Evolutionary conservation across 2,888 invertebrate species (phyloP), one percentile per base, ranked within the genome.

Genomic region (Nematopogon swammerdamellus): DNA sequence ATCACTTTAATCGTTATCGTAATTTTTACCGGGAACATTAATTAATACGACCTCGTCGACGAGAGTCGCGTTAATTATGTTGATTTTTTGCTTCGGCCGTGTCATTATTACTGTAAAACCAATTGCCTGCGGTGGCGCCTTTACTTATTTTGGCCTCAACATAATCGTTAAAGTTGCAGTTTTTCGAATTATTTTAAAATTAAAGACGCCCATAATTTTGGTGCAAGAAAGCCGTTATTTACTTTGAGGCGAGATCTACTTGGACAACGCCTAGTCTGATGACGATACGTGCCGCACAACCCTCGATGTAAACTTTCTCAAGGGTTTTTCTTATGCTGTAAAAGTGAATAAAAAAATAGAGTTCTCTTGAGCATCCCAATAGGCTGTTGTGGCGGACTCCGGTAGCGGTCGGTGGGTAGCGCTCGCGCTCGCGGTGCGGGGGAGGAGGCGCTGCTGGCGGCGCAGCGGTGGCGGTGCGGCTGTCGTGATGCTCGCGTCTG

Each of bases 31-130:
- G 62, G 63, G 56, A 62, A 66, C 65, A 65, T 72, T 75, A 75
- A 75, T 74, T 72, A 70, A 67, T 63, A 54, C 63, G 68, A 72
- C 72, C 72, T 72, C 70, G 68, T 68, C 65, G 63, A 67, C 63
- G 59, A 60, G 60, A 58, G 58, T 36, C 59, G 57, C 62, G 61
- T 63, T 68, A 65, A 68, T 67, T 64, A 68, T 60, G 63, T 14
- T 8, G 36, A 36, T 36, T 36, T 25, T 36, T 36, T 36, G 8
- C 36, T 14, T 36, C n/a, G n/a, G 11, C 36, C 36, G 8, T 36
- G 14, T 36, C 36, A 14, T 36, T 14, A 14, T 36, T 36, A 36
- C 36, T 36, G 36, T 36, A 36, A 36, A 36, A 36, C 36, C 11
- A 14, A 36, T 36, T 36, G 36, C 36, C n/a, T 36, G 4, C n/a